phyloP scores from a whole-genome alignment of 2,113 vertebrate species.

The Tragelaphus strepsiceros region DNA sequence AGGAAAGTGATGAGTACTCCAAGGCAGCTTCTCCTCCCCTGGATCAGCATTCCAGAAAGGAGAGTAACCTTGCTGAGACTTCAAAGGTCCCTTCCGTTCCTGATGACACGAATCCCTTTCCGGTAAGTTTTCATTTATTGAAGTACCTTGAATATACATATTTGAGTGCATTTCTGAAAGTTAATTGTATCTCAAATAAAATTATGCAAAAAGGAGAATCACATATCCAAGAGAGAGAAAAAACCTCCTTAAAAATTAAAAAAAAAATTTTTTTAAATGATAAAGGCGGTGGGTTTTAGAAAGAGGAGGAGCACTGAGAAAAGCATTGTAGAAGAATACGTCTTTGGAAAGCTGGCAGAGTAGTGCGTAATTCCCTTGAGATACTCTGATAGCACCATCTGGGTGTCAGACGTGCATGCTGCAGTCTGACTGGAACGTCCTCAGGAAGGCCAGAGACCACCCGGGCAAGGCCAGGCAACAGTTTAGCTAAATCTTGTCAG shows the following conservation, averaged over 20 bases:
- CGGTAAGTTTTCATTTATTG: constrained; percentile 46
- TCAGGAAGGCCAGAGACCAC: background rate
- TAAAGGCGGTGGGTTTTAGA: background rate
- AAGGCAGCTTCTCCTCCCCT: accelerated
- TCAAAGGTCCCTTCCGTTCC: background rate
- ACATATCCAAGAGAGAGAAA: background rate
- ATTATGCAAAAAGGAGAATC: background rate
- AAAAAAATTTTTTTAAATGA: background rate
- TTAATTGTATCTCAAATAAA: background rate
- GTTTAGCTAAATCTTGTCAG: background rate
- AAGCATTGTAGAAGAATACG: background rate
- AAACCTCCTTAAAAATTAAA: background rate
- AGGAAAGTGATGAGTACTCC: constrained; percentile 27
- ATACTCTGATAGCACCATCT: background rate
- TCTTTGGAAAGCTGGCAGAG: background rate
- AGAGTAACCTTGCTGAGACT: background rate
- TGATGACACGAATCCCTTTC: background rate
- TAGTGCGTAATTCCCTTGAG: background rate
- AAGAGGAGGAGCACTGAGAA: background rate
- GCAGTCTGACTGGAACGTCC: background rate
- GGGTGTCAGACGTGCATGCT: background rate
- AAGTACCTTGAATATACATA: background rate
- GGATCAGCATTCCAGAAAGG: background rate
- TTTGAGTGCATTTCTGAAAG: constrained; percentile 8
- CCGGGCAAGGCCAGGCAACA: background rate